Conservation (phyloP, 2,113 vertebrate genomes). For the Neogale vison region DNA sequence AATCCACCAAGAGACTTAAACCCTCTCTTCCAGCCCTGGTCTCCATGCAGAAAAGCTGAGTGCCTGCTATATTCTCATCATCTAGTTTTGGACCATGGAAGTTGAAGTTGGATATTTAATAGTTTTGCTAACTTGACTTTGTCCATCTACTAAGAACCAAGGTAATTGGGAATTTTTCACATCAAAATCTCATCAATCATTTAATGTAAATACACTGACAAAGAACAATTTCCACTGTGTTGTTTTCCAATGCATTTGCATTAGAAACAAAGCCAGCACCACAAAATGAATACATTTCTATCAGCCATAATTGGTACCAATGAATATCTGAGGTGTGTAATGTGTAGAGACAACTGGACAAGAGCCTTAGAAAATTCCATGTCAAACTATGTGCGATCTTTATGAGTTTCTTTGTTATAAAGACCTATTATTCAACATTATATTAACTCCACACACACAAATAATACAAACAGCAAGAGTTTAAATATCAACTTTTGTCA, state of each 20-base stretch:
- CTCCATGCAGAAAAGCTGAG: fast-evolving
- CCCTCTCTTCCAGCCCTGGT: background rate
- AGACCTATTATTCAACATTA: conserved; percentile 26
- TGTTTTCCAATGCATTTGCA: conserved; percentile 36
- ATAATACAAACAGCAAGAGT: background rate
- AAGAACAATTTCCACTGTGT: background rate
- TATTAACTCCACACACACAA: background rate
- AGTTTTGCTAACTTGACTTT: background rate
- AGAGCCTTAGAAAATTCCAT: conserved; percentile 59
- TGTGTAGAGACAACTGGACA: conserved; percentile 67
- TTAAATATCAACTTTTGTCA: conserved; percentile 18
- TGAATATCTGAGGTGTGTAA: conserved; percentile 36
- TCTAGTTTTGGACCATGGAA: background rate
- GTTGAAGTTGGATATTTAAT: background rate
- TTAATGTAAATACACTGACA: conserved; percentile 62
- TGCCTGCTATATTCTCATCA: background rate
- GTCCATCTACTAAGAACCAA: background rate
- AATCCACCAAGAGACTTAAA: background rate
- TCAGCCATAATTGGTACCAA: conserved; percentile 49
- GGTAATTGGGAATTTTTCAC: background rate
- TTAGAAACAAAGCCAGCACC: background rate
- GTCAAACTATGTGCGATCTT: conserved; percentile 52
- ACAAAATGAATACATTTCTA: conserved; percentile 16
- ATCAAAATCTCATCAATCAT: background rate
- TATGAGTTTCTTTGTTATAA: conserved; percentile 68